phyloP scores from a whole-genome alignment of 1,140 invertebrate species.

The Scaptomyza pallida region DNA sequence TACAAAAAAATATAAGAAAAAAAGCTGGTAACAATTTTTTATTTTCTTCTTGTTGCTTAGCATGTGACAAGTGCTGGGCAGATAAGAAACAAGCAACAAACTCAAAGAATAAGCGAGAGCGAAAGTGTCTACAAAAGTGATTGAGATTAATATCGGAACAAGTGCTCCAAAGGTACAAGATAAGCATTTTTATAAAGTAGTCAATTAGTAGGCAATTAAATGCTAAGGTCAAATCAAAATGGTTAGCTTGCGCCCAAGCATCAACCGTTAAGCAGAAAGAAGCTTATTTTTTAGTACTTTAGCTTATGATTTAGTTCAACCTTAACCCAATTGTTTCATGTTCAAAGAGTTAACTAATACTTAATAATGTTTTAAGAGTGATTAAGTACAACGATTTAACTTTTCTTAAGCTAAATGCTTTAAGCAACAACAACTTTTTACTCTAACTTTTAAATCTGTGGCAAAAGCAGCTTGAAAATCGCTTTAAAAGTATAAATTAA shows the following conservation, averaged over 20 bases:
- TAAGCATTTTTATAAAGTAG: neutral
- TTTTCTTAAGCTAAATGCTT: no score
- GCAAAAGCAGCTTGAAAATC: no score
- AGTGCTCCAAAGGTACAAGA: neutral
- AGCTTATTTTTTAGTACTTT: no score
- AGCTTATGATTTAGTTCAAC: constrained; percentile 40
- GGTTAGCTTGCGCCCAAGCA: no score
- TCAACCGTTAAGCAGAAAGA: no score
- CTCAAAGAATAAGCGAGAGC: neutral
- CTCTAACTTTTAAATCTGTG: no score
- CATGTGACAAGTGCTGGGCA: constrained; percentile 20
- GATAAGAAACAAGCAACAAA: constrained; percentile 18
- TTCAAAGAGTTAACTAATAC: no score
- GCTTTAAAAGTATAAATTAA: no score
- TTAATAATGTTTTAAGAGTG: constrained; percentile 13
- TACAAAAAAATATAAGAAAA: no score
- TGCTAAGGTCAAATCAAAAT: neutral
- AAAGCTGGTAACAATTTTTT: neutral
- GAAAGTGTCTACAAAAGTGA: neutral
- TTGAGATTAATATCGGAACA: neutral
- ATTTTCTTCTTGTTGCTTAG: constrained; percentile 9
- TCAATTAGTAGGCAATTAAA: neutral
- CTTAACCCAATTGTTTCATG: constrained; percentile 46
- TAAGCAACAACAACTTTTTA: no score
- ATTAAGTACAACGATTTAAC: constrained; percentile 14